Evolutionary conservation across 2,113 vertebrate genomes (phyloP).

Genomic region (Ceuthmochares aereus): DNA sequence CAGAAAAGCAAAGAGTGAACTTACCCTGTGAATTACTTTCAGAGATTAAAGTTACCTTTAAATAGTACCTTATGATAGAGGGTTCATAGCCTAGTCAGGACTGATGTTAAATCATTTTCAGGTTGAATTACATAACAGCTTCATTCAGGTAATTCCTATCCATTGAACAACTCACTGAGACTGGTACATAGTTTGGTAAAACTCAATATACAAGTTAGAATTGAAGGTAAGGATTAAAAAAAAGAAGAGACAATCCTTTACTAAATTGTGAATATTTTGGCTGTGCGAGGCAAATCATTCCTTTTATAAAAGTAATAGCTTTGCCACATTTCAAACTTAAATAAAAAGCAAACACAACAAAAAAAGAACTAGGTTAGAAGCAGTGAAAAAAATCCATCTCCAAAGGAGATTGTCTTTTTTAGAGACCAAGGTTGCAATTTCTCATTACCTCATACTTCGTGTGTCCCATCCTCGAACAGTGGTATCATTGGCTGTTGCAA

Average conservation of each 20-base stretch:
- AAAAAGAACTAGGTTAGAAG: too few species aligned
- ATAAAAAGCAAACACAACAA: too few species aligned
- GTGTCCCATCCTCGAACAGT: conserved; percentile 94
- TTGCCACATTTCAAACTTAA: not conserved
- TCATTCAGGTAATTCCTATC: not conserved
- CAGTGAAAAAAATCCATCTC: not conserved
- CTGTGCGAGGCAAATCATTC: not conserved
- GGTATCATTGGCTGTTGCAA: conserved; percentile 94
- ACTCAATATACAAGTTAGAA: not conserved
- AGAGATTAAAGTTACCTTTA: not conserved
- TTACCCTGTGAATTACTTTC: not conserved
- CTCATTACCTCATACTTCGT: conserved; percentile 91
- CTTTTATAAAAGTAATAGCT: not conserved
- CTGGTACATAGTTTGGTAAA: not conserved
- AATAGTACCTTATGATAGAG: not conserved
- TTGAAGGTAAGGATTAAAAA: not conserved
- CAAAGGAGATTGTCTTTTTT: not conserved
- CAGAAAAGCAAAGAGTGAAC: not conserved
- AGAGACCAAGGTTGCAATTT: not conserved
- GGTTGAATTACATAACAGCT: not conserved
- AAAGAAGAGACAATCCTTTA: not conserved
- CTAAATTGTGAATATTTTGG: not conserved
- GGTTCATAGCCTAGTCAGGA: not conserved
- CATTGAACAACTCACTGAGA: not conserved
- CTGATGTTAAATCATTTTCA: not conserved